A percentile compares a stretch with the other conserved stretches of the same genome.
phyloP scores from a whole-genome alignment of 2,797 vertebrate genomes.

The Hoplostethus atlanticus region DNA sequence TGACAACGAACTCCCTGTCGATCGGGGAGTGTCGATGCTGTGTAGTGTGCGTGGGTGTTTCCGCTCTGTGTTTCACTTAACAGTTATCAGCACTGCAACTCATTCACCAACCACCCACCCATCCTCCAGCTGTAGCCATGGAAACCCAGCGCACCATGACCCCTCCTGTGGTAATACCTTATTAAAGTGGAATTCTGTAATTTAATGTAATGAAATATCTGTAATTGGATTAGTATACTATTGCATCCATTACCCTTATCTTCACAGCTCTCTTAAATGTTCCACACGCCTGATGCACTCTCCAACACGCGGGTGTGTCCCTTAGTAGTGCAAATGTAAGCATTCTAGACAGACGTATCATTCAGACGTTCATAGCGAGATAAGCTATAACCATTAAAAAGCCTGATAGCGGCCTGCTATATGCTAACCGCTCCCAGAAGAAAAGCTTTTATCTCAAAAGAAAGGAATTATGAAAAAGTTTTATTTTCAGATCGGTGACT shows the following conservation, averaged over 20 bases:
- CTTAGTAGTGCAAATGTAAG: constrained; percentile 30
- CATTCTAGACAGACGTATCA: constrained; percentile 37
- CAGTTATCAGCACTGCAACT: constrained; percentile 11
- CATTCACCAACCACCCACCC: neutral
- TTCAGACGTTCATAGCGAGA: constrained; percentile 35
- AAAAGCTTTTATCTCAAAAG: constrained; percentile 9
- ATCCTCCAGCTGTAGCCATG: constrained; percentile 63
- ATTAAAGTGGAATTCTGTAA: constrained; percentile 71
- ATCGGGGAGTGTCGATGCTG: constrained; percentile 45
- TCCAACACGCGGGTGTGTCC: constrained; percentile 32
- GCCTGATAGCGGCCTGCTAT: constrained; percentile 24
- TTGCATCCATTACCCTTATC: constrained; percentile 72
- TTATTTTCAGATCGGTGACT: constrained; percentile 26
- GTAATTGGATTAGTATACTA: constrained; percentile 74
- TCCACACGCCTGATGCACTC: constrained; percentile 49
- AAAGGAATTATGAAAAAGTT: constrained; percentile 14
- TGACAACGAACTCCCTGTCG: constrained; percentile 50
- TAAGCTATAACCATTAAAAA: constrained; percentile 39
- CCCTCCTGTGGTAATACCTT: constrained; percentile 67
- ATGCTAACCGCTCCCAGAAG: constrained; percentile 20
- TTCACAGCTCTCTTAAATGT: constrained; percentile 65
- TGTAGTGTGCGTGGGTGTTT: constrained; percentile 61
- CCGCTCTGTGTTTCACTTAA: constrained; percentile 67
- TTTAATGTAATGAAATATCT: constrained; percentile 68
- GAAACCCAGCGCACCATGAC: constrained; percentile 65